A percentile compares a stretch with the other conserved stretches of the same genome.
phyloP scores from a whole-genome alignment of 2,797 vertebrate genomes.

The Hyperoplus lanceolatus region DNA sequence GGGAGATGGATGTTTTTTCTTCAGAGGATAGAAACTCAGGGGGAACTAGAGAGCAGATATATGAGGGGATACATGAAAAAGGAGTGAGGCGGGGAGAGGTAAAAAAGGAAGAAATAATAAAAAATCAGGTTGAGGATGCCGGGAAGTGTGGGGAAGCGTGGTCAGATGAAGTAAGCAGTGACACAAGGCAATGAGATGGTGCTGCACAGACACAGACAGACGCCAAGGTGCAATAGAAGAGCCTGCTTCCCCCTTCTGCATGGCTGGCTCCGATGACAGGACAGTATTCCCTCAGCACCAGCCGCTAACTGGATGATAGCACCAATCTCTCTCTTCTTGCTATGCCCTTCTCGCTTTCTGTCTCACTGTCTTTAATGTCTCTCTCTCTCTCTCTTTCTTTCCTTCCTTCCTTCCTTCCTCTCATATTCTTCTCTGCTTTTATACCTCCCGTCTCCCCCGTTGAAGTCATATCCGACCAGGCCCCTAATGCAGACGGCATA shows the following conservation, averaged over 20 bases:
- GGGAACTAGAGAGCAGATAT: slow-evolving; percentile 41
- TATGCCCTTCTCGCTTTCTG: slow-evolving; percentile 64
- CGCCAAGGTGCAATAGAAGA: slow-evolving; percentile 85
- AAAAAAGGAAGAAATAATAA: slow-evolving; percentile 30
- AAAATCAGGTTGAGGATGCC: slow-evolving; percentile 3
- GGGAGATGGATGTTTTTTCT: slow-evolving; percentile 63
- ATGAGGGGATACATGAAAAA: slow-evolving; percentile 50
- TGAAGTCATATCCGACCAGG: slow-evolving; percentile 37
- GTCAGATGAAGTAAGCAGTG: slow-evolving; percentile 62
- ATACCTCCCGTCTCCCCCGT: neutral
- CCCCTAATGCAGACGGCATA: slow-evolving; percentile 20
- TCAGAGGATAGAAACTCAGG: slow-evolving; percentile 36
- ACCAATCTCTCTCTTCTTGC: slow-evolving; percentile 73
- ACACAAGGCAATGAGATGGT: slow-evolving; percentile 72
- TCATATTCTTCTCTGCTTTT: slow-evolving; percentile 21
- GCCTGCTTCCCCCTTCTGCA: slow-evolving; percentile 80
- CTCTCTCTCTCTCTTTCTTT: slow-evolving; percentile 1
- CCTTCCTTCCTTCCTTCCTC: neutral
- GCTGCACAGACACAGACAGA: slow-evolving; percentile 73
- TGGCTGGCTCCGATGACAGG: slow-evolving; percentile 82
- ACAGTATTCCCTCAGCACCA: slow-evolving; percentile 86
- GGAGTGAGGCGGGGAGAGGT: slow-evolving; percentile 28
- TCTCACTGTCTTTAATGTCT: slow-evolving; percentile 52
- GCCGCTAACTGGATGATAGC: slow-evolving; percentile 84
- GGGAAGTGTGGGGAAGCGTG: slow-evolving; percentile 58